Evolutionary conservation across 2,113 vertebrate genomes (phyloP).

Genomic region (Nerophis ophidion): DNA sequence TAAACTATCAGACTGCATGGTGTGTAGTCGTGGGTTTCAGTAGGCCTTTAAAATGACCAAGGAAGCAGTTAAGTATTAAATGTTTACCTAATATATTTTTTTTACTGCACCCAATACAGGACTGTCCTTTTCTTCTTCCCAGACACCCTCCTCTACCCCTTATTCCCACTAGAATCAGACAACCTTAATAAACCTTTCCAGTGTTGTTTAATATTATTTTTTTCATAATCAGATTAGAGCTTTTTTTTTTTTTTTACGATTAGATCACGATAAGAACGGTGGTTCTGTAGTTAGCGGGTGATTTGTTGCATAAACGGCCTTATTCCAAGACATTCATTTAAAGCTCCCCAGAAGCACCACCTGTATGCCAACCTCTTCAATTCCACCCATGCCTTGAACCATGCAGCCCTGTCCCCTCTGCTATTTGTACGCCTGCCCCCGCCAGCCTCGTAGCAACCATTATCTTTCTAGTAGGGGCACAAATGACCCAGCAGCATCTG

Average conservation of each 20-base stretch:
- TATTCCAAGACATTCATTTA: constrained; percentile 21
- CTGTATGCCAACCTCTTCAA: constrained; percentile 22
- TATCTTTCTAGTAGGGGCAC: constrained; percentile 32
- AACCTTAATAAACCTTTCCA: not conserved
- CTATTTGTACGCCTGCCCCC: not conserved
- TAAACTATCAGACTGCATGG: too few relatives aligned
- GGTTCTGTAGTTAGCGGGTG: not conserved
- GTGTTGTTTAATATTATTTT: too few relatives aligned
- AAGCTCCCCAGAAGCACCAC: constrained; percentile 43
- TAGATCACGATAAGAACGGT: not conserved
- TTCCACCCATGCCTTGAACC: not conserved
- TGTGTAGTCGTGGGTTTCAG: too few relatives aligned
- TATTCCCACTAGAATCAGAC: not conserved
- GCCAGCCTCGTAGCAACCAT: constrained; percentile 22
- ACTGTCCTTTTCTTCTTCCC: not conserved
- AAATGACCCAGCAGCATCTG: constrained; percentile 56
- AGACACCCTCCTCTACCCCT: not conserved
- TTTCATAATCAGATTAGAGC: not conserved
- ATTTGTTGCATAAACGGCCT: constrained; percentile 14
- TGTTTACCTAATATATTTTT: too few relatives aligned
- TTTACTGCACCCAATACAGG: too few relatives aligned
- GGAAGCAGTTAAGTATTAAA: too few relatives aligned
- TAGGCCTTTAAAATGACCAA: too few relatives aligned
- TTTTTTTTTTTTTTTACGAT: constrained; percentile 7
- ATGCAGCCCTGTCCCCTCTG: not conserved